phyloP scores from a whole-genome alignment of 1,140 invertebrate species.

The Samia ricini region DNA sequence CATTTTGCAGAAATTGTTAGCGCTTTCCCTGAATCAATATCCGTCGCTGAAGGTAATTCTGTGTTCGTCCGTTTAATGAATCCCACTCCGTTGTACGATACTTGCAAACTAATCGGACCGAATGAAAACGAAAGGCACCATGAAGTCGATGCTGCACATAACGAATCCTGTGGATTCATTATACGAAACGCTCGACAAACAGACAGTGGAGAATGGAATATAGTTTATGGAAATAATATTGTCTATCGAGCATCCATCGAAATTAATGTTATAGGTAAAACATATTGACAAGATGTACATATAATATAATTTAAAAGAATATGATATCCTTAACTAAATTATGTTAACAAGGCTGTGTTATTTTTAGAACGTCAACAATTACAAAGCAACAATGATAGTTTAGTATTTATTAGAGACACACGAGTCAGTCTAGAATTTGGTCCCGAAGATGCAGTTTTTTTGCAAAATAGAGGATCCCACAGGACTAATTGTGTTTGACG shows the following conservation, averaged over 20 bases:
- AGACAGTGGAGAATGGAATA: slow-evolving; percentile 46
- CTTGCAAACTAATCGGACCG: slow-evolving; percentile 46
- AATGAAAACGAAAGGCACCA: slow-evolving; percentile 18
- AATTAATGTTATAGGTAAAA: slow-evolving; percentile 50
- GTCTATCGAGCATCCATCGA: slow-evolving; percentile 36
- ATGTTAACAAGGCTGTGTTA: too few species aligned
- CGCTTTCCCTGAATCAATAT: slow-evolving; percentile 35
- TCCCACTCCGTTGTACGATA: slow-evolving; percentile 29
- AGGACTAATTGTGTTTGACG: slow-evolving; percentile 35
- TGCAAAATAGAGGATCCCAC: slow-evolving; percentile 37
- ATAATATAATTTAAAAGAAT: slow-evolving; percentile 1
- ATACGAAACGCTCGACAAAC: slow-evolving; percentile 25
- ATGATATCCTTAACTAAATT: too few species aligned
- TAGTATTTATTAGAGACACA: slow-evolving; percentile 25
- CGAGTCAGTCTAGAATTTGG: slow-evolving; percentile 37
- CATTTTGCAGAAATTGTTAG: slow-evolving; percentile 34
- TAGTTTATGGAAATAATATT: slow-evolving; percentile 42
- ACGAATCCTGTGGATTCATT: slow-evolving; percentile 38
- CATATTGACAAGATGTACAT: neutral
- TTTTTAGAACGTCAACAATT: neutral
- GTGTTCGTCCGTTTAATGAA: slow-evolving; percentile 42
- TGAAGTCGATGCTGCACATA: slow-evolving; percentile 21
- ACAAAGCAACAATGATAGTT: neutral
- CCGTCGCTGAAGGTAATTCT: slow-evolving; percentile 44
- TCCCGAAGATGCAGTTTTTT: slow-evolving; percentile 46